Conservation (phyloP, 2,797 vertebrate species). For the Cynopterus sphinx region DNA sequence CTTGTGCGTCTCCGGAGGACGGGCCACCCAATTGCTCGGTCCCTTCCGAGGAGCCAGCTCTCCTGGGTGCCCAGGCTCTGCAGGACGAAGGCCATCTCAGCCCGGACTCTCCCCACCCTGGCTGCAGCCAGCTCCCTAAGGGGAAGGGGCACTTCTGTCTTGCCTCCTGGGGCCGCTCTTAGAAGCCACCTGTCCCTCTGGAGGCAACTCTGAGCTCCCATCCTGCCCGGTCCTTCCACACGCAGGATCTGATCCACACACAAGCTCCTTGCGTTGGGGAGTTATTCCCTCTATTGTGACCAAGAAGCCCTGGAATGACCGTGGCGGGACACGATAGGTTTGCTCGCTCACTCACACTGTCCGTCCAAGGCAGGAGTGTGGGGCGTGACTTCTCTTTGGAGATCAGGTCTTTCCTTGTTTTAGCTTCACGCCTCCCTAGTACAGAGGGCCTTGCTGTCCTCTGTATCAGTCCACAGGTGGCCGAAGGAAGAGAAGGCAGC, state of each 20-base stretch:
- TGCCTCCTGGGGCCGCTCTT: background rate
- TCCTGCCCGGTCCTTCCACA: background rate
- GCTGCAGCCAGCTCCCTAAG: accelerated
- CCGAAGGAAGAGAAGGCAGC: background rate
- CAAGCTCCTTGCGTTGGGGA: accelerated
- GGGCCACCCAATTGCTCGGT: accelerated
- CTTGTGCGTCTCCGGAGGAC: background rate
- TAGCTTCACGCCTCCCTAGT: background rate
- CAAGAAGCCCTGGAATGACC: background rate
- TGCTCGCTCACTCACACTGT: background rate
- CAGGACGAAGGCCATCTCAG: background rate
- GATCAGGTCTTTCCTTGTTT: background rate
- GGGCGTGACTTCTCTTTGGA: background rate
- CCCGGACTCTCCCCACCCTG: background rate
- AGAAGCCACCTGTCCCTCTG: background rate
- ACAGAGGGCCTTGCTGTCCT: background rate
- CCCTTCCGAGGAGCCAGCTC: accelerated
- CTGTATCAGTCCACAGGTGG: background rate
- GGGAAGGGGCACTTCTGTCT: background rate
- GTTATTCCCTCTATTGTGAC: background rate
- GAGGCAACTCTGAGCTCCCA: background rate
- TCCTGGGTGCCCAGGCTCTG: accelerated
- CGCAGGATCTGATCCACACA: background rate
- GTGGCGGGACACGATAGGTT: accelerated
- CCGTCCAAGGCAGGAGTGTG: background rate